phyloP scores from a whole-genome alignment of 2,888 invertebrate genomes.

The Deilephila elpenor region DNA sequence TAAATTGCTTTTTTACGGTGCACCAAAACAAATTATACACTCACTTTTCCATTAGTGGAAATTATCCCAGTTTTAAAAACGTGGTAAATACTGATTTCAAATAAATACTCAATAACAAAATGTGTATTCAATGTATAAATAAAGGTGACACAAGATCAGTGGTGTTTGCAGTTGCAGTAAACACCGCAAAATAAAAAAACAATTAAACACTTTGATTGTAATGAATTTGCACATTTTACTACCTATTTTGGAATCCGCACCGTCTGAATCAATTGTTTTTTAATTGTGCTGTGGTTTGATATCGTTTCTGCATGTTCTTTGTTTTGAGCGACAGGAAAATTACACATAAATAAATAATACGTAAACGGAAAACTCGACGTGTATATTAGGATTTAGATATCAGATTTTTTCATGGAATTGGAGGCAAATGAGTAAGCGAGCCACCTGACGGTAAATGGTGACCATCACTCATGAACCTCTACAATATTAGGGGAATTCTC shows the following conservation, averaged over 20 bases:
- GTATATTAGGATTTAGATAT: too few species aligned
- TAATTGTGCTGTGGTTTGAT: background rate
- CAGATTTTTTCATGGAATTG: too few species aligned
- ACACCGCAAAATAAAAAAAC: constrained; percentile 3
- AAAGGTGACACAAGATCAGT: background rate
- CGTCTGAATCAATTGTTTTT: background rate
- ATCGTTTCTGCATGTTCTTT: background rate
- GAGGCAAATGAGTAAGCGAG: too few species aligned
- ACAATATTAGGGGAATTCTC: too few species aligned
- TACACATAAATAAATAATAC: background rate
- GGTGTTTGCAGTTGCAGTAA: background rate
- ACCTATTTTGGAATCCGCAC: background rate
- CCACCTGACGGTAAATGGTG: too few species aligned
- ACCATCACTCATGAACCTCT: too few species aligned
- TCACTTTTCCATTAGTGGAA: too few species aligned
- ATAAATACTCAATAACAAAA: background rate
- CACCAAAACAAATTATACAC: too few species aligned
- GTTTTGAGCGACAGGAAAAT: background rate
- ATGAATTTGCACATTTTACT: background rate
- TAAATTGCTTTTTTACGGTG: too few species aligned
- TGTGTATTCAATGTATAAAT: background rate
- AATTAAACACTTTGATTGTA: constrained; percentile 27
- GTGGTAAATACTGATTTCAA: background rate
- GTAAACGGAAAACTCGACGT: background rate
- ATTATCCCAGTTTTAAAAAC: too few species aligned